Conservation (phyloP, 30 jellyfish, hydroid and myxozoan species). For the Cassiopea xamachana region DNA sequence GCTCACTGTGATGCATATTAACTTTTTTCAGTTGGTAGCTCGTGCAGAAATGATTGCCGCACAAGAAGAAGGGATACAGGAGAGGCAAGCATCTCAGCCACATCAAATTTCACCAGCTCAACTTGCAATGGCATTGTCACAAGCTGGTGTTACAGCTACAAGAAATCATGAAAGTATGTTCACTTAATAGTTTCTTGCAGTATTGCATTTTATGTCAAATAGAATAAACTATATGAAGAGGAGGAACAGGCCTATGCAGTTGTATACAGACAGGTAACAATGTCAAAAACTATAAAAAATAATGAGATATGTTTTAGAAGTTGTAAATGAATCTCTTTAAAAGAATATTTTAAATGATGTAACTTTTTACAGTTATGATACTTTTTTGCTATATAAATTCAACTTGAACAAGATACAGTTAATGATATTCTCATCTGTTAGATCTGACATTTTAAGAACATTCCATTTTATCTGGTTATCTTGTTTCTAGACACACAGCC, state of each 20-base stretch:
- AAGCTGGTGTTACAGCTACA: constrained; percentile 66
- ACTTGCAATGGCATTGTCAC: constrained; percentile 77
- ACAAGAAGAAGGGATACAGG: constrained; percentile 65
- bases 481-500: constrained; percentile 30
- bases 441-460: background rate
- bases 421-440: too few relatives aligned
- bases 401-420: too few relatives aligned
- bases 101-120: constrained; percentile 71
- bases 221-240: too few relatives aligned
- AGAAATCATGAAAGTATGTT: constrained; percentile 48
- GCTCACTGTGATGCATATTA: background rate
- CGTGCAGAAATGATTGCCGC: constrained; percentile 83
- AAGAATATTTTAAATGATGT: too few relatives aligned
- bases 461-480: background rate
- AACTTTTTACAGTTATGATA: too few relatives aligned
- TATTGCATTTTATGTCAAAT: background rate
- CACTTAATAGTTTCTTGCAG: background rate
- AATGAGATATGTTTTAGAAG: too few relatives aligned
- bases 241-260: too few relatives aligned
- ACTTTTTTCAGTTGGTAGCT: constrained; percentile 54
- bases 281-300: too few relatives aligned
- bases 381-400: too few relatives aligned
- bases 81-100: constrained; percentile 39
- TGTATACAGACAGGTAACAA: too few relatives aligned
- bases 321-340: too few relatives aligned